phyloP scores from a whole-genome alignment of 2,888 invertebrate species.

The Esperia sulphurella region DNA sequence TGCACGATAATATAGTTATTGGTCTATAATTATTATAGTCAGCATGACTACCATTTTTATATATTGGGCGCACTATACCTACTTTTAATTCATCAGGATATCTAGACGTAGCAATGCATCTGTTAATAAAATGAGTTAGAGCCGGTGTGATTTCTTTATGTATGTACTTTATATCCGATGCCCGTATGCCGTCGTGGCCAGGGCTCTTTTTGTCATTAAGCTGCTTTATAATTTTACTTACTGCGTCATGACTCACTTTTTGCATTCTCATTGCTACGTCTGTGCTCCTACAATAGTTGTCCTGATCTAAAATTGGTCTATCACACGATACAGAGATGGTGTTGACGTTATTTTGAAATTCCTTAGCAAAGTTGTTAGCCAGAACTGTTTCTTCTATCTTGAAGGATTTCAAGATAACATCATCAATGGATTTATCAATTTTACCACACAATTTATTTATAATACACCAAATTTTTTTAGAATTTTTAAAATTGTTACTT shows the following conservation, averaged over 20 bases:
- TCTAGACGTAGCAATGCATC: background rate
- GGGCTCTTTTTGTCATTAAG: slow-evolving; percentile 10
- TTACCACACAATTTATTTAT: slow-evolving; percentile 10
- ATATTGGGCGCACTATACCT: slow-evolving; percentile 11
- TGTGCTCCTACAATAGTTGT: background rate
- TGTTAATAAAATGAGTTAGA: slow-evolving; percentile 10
- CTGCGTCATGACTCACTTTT: background rate
- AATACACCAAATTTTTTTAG: slow-evolving; percentile 9
- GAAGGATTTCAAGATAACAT: slow-evolving; percentile 4
- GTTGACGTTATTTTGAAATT: slow-evolving; percentile 4
- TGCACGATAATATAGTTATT: slow-evolving; percentile 10
- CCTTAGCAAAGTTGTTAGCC: slow-evolving; percentile 4
- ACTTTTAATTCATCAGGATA: slow-evolving; percentile 10
- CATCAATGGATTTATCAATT: slow-evolving; percentile 7
- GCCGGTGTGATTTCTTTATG: slow-evolving; percentile 4
- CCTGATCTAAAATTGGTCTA: background rate
- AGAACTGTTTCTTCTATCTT: background rate
- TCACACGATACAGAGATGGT: slow-evolving; percentile 3
- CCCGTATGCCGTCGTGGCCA: slow-evolving; percentile 9
- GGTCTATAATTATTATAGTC: slow-evolving; percentile 14
- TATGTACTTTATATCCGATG: slow-evolving; percentile 9
- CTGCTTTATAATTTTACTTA: slow-evolving; percentile 2
- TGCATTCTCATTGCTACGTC: slow-evolving; percentile 1
- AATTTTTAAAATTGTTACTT: slow-evolving; percentile 8
- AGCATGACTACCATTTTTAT: slow-evolving; percentile 5